These are phyloP conservation scores for Allolobophora icterica DNA, from an alignment of 2,888 invertebrate species.

Conservation along the genomic window DNA sequence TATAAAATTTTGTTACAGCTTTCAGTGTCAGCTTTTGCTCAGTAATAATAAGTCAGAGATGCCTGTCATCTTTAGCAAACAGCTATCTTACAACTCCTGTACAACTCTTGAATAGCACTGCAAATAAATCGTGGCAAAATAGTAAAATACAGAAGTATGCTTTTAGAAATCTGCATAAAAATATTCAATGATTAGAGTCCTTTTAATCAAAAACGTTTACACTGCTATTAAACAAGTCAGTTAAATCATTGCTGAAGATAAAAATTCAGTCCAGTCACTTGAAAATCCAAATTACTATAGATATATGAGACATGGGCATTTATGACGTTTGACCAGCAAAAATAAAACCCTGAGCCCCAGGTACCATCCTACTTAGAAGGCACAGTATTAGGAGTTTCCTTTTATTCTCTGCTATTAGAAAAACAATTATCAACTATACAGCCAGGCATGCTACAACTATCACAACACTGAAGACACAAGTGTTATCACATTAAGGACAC, in stretches of 20 bases:
- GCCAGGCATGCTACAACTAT: background rate
- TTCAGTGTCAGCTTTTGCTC: no score
- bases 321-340: background rate
- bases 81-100: background rate
- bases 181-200: background rate
- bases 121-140: background rate
- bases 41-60: background rate
- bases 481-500: background rate
- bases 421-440: background rate
- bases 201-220: no score
- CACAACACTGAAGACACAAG: background rate
- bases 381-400: background rate
- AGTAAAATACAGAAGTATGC: slow-evolving; percentile 9
- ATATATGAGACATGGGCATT: no score
- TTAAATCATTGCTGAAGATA: no score
- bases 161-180: background rate
- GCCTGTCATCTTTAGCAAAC: background rate
- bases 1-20: no score
- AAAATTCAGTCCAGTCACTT: background rate
- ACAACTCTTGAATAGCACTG: background rate
- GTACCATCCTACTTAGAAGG: background rate
- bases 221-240: no score
- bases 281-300: background rate
- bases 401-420: background rate
- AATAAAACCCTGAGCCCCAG: background rate